phyloP scores from a whole-genome alignment of 2,797 vertebrate species.

The Pristis pectinata region DNA sequence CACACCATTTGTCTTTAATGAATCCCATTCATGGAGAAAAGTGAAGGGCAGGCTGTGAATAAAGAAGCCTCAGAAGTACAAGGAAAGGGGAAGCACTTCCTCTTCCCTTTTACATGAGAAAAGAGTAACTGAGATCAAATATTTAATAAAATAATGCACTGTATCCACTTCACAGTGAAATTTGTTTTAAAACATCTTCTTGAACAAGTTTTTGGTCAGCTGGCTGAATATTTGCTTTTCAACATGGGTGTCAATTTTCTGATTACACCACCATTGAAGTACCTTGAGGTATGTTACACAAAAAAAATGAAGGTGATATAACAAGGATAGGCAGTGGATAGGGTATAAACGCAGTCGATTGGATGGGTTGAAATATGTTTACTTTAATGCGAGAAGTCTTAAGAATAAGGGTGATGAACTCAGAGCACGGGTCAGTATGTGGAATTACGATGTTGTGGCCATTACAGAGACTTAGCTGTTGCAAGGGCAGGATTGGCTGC shows the following conservation, averaged over 20 bases:
- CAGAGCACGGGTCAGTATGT: no score
- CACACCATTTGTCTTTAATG: background rate
- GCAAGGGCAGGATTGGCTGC: no score
- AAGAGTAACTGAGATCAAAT: background rate
- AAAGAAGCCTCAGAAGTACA: slow-evolving; percentile 29
- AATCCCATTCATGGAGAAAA: background rate
- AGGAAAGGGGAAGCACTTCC: background rate
- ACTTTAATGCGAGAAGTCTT: no score
- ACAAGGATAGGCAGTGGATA: no score
- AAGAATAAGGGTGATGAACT: no score
- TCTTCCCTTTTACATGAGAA: background rate
- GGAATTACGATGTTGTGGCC: no score
- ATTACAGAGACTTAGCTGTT: no score
- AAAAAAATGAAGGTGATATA: background rate
- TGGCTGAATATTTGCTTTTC: no score
- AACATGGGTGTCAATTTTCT: background rate
- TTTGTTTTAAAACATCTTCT: background rate
- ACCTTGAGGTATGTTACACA: background rate
- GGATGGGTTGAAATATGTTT: no score
- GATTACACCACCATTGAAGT: background rate
- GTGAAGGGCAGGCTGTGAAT: background rate
- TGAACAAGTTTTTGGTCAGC: background rate
- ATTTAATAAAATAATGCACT: background rate
- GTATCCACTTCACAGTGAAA: background rate
- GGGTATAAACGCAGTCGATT: no score